Conservation (phyloP, 2,797 vertebrate species). For the Hippopotamyrus pictus region DNA sequence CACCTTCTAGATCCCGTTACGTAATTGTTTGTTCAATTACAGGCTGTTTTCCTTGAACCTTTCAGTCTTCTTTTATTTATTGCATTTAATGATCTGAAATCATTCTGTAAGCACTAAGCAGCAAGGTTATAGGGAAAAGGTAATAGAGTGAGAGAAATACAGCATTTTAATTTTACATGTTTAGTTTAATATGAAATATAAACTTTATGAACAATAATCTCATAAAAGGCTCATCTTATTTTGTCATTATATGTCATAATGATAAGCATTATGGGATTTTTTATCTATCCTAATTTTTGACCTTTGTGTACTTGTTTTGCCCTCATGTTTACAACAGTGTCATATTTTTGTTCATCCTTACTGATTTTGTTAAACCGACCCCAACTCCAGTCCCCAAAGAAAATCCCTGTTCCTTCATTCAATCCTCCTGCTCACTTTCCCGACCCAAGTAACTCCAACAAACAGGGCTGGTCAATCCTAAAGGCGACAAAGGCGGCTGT, state of each 20-base stretch:
- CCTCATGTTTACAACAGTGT: not conserved
- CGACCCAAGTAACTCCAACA: no score
- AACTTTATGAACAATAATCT: not conserved
- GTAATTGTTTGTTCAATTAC: constrained; percentile 13
- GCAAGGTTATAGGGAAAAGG: not conserved
- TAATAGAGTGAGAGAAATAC: not conserved
- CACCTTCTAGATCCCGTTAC: not conserved
- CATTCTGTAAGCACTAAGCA: not conserved
- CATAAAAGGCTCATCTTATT: not conserved
- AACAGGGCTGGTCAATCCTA: no score
- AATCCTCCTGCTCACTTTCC: no score
- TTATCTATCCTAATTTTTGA: not conserved
- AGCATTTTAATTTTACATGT: not conserved
- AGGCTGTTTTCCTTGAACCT: not conserved
- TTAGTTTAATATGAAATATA: not conserved
- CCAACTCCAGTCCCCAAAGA: not conserved
- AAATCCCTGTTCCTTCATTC: not conserved
- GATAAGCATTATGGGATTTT: not conserved
- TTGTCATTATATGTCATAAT: not conserved
- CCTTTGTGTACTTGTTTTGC: not conserved
- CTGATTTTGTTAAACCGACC: not conserved
- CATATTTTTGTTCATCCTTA: not conserved
- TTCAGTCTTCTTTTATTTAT: constrained; percentile 5
- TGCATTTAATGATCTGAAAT: constrained; percentile 28
- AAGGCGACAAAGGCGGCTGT: no score